Conservation (phyloP, 2,113 vertebrate species). For the Antechinus stuartii region DNA sequence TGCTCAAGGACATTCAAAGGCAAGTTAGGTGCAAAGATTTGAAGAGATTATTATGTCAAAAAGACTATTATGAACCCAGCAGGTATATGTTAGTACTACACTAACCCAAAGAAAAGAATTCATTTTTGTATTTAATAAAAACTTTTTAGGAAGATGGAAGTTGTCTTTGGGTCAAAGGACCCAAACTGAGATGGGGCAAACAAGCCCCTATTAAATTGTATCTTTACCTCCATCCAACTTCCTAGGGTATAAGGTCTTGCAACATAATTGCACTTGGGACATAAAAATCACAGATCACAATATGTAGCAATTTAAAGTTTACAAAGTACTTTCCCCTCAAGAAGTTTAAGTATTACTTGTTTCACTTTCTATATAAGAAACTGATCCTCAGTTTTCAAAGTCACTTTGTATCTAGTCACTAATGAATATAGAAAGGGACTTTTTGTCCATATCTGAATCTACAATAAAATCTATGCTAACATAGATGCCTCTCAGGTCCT, state of each 20-base stretch:
- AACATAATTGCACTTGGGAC: not conserved
- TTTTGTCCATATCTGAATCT: not conserved
- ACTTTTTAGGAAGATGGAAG: not conserved
- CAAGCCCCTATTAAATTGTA: not conserved
- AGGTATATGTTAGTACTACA: not conserved
- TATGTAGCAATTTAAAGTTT: not conserved
- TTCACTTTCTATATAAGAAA: not conserved
- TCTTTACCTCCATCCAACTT: not conserved
- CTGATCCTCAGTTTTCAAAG: not conserved
- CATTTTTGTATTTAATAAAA: not conserved
- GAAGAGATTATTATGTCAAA: not conserved
- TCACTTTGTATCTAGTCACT: not conserved
- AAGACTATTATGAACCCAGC: not conserved
- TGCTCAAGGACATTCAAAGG: not conserved
- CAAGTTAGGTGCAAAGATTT: not conserved
- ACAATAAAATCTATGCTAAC: not conserved
- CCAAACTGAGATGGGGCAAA: not conserved
- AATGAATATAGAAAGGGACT: not conserved
- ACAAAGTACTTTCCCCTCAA: not conserved
- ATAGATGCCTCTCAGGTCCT: not conserved
- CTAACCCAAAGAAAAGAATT: not conserved
- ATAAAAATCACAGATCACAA: not conserved
- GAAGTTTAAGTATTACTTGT: not conserved
- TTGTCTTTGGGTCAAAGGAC: not conserved
- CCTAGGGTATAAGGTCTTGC: not conserved